Evolutionary conservation across 2,113 vertebrate genomes (phyloP).

Genomic region (Montifringilla adamsi): DNA sequence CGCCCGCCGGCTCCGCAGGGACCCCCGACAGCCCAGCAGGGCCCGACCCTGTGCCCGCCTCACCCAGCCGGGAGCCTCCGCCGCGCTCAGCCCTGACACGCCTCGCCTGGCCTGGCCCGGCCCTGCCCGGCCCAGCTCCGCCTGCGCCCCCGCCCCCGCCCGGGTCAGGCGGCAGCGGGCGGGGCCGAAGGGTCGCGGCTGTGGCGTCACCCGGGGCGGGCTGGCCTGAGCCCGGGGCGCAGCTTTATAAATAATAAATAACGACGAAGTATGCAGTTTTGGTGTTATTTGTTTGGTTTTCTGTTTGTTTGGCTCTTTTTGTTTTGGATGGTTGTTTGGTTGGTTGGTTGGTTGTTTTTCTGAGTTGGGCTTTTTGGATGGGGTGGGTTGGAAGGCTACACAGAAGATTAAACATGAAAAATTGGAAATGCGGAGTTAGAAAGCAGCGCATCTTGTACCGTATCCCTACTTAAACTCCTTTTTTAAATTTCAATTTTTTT

Average conservation of each 20-base stretch:
- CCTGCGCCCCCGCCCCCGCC: not conserved
- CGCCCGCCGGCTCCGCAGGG: not conserved
- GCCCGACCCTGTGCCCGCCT: fast-evolving
- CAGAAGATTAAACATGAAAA: not conserved
- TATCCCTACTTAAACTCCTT: not conserved
- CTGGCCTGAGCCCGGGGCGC: not conserved
- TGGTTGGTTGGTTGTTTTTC: not conserved
- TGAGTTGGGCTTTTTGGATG: not conserved
- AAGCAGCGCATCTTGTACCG: not conserved
- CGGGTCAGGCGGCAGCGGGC: not conserved
- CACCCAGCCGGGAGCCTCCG: not conserved
- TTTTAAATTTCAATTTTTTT: not conserved
- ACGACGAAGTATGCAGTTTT: fast-evolving
- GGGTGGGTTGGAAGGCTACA: not conserved
- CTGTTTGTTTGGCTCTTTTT: not conserved
- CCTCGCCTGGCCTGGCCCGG: no score
- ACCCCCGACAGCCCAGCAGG: not conserved
- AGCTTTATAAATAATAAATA: fast-evolving
- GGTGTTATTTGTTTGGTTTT: fast-evolving
- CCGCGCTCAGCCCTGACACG: no score
- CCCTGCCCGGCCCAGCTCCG: no score
- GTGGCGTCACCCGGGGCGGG: not conserved
- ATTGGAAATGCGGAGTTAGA: not conserved
- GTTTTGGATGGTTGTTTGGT: no score
- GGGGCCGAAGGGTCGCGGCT: not conserved